Conservation (phyloP, 1,140 invertebrate genomes). For the Ericerus pela region DNA sequence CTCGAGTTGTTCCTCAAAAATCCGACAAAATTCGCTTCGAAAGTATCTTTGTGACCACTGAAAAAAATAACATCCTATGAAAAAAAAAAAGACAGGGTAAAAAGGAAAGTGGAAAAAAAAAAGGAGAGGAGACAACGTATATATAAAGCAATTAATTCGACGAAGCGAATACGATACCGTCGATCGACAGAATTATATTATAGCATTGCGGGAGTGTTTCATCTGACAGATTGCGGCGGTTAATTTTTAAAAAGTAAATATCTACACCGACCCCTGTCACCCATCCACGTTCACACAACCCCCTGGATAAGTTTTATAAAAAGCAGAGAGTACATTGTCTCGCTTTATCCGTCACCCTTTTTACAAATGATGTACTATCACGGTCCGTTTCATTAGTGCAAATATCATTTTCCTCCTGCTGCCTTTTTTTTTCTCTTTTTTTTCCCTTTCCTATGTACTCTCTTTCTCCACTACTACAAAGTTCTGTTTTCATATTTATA, state of each 20-base stretch:
- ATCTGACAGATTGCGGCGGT: constrained; percentile 11
- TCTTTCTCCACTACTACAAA: too few relatives aligned
- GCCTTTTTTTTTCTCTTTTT: neutral
- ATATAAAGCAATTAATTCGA: constrained; percentile 9
- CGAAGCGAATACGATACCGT: constrained; percentile 9
- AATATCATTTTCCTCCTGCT: constrained; percentile 6
- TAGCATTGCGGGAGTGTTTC: constrained; percentile 10
- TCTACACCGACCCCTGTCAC: constrained; percentile 3
- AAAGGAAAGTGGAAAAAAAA: too few relatives aligned
- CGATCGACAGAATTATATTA: constrained; percentile 10
- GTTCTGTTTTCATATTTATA: too few relatives aligned
- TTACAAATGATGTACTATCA: constrained; percentile 12
- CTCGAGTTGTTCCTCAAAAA: neutral
- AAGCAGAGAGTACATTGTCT: constrained; percentile 5
- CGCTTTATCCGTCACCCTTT: constrained; percentile 7
- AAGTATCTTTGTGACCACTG: constrained; percentile 4
- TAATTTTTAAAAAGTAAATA: constrained; percentile 13
- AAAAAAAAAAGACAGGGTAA: too few relatives aligned
- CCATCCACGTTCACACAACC: neutral
- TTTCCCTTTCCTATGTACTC: neutral
- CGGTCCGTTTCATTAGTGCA: constrained; percentile 11
- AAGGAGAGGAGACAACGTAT: neutral
- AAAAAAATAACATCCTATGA: constrained; percentile 9
- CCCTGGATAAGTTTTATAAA: constrained; percentile 11
- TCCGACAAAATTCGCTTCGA: neutral